phyloP scores from a whole-genome alignment of 2,797 vertebrate species.

The Bufotes viridis region DNA sequence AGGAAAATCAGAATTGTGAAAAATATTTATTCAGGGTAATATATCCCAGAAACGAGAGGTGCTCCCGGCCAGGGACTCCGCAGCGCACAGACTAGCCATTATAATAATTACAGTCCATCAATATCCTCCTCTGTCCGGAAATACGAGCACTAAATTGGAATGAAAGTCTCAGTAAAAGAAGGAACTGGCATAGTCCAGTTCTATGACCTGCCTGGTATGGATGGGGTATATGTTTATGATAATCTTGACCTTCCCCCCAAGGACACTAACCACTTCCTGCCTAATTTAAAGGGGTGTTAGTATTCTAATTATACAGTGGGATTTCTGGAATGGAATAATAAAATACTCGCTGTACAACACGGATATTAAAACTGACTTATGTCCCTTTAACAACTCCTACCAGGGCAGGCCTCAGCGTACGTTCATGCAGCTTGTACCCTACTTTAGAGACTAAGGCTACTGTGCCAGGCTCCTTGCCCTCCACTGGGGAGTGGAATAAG shows the following conservation, averaged over 20 bases:
- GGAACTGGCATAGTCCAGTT: not conserved
- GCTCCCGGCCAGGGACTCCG: not conserved
- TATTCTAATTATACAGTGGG: not conserved
- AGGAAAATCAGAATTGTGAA: constrained; percentile 10
- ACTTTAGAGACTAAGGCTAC: constrained; percentile 92
- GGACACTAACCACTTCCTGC: not conserved
- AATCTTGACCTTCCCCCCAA: not conserved
- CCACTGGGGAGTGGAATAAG: constrained; percentile 85
- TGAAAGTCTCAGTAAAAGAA: constrained; percentile 8
- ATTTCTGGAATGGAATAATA: constrained; percentile 36
- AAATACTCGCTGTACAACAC: constrained; percentile 61
- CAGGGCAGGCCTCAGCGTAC: constrained; percentile 91
- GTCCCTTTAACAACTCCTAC: constrained; percentile 91
- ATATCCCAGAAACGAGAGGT: not conserved
- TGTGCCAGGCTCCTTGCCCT: constrained; percentile 89
- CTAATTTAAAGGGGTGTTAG: not conserved
- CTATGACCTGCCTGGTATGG: not conserved
- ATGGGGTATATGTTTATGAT: not conserved
- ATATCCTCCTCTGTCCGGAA: not conserved
- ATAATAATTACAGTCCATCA: not conserved
- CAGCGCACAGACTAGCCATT: not conserved
- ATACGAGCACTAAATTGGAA: constrained; percentile 1
- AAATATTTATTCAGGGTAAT: constrained; percentile 44
- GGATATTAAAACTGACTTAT: constrained; percentile 68
- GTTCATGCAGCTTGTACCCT: constrained; percentile 94